Base-by-base conservation (phyloP, 2,888 invertebrate species). In the Rapana venosa region DNA sequence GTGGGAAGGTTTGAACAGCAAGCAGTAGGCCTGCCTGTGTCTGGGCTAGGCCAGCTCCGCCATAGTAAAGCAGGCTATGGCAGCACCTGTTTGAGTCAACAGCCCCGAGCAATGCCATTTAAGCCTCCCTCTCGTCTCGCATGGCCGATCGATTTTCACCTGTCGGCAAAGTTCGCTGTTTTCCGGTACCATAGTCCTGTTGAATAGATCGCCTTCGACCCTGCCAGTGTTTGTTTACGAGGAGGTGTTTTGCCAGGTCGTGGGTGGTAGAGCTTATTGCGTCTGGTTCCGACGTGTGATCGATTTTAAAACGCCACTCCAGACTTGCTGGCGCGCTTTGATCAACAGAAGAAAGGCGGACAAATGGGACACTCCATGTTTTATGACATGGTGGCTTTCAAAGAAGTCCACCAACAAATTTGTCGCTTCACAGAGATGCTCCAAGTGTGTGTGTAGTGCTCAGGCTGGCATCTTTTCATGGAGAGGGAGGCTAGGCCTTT, bases 171-270 rank as follows among this genome's bases (percentile, higher is more conserved):
- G 74, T 79, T 32, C 77, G 77, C 20, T 20, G 13, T 26, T 79
- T 79, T 79, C 77, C 77, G 77, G 77, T 32, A 17, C 11, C 1
- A 5, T 79, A 32, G 32, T 79, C 32, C 32, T 8, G 77, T 5
- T 79, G 74, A 74, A 26, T 30, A n/a, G 30, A 26, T 26, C 13
- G 20, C 32, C 13, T 11, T 32, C 13, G 32, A 77, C 47, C n/a
- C 77, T 32, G 74, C 74, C 74, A 13, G 30, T 79, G 77, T 79
- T 79, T 79, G 77, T 79, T 79, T 79, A 79, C 77, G 32, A 32
- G 15, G 17, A 26, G 77, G 32, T 79, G 77, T 32, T 79, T 32
- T 79, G 32, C 17, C 77, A 79, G 77, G 30, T 79, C 77, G 32
- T 32, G 32, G 17, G 32, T 32, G 77, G 77, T 32, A 79, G 77